Evolutionary conservation across 2,888 invertebrate species (phyloP).

Genomic region (Acanthosepion pharaonis): DNA sequence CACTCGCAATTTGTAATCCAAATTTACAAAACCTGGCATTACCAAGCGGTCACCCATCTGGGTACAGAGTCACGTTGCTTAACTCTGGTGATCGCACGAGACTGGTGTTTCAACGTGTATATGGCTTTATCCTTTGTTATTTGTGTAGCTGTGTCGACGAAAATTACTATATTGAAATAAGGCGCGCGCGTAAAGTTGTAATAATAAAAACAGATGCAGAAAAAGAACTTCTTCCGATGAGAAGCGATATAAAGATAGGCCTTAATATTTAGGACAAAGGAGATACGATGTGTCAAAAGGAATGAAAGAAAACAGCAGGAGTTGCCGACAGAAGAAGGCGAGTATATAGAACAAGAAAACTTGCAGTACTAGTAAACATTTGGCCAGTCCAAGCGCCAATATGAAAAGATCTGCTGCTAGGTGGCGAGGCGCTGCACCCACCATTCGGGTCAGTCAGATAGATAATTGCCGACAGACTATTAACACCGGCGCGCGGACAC

Average conservation of each 20-base stretch:
- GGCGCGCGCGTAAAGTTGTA: background rate
- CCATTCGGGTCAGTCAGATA: background rate
- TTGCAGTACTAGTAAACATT: background rate
- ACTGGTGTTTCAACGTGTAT: too few species aligned
- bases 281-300: background rate
- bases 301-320: background rate
- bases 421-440: background rate
- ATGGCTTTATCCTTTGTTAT: too few species aligned
- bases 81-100: too few species aligned
- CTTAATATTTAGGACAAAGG: background rate
- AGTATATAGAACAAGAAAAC: background rate
- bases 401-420: background rate
- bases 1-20: too few species aligned
- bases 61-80: too few species aligned
- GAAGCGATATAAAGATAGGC: too few species aligned
- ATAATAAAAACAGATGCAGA: background rate
- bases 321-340: too few species aligned
- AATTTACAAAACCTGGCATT: too few species aligned
- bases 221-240: background rate
- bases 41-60: too few species aligned
- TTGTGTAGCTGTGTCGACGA: too few species aligned
- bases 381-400: background rate
- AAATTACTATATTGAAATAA: background rate
- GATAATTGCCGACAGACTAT: constrained; percentile 33
- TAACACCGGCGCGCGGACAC: constrained; percentile 6